A percentile compares a stretch with the other conserved stretches of the same genome.
Evolutionary conservation across 2,113 vertebrate genomes (phyloP).

Genomic region (Miniopterus natalensis): DNA sequence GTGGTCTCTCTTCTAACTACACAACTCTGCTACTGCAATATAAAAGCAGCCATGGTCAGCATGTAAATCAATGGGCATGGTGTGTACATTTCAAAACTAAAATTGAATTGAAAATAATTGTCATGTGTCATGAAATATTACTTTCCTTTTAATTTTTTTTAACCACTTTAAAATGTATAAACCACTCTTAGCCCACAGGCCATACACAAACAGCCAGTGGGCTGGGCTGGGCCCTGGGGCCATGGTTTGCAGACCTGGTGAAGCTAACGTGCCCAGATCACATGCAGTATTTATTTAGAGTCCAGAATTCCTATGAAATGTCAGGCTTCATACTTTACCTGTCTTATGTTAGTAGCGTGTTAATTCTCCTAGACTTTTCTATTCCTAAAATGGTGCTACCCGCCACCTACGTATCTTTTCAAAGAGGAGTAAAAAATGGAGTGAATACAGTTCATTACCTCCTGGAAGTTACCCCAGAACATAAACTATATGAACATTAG

Average conservation of each 20-base stretch:
- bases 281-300: not conserved
- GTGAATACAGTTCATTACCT: not conserved
- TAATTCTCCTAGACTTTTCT: not conserved
- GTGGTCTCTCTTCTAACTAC: not conserved
- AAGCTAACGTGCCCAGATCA: not conserved
- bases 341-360: not conserved
- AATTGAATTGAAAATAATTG: constrained; percentile 37
- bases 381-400: not conserved
- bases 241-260: not conserved
- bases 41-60: not conserved
- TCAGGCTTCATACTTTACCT: not conserved
- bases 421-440: constrained; percentile 4
- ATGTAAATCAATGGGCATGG: not conserved
- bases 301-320: constrained; percentile 7
- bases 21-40: not conserved
- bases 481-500: not conserved
- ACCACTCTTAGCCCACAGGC: not conserved
- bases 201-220: not conserved
- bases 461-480: not conserved
- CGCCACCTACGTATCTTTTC: not conserved
- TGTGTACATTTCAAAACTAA: not conserved
- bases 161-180: constrained; percentile 54
- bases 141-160: constrained; percentile 29
- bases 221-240: not conserved
- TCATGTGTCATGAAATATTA: not conserved